These are phyloP conservation scores for Phalloptychus januarius DNA, from an alignment of 2,797 vertebrate species.

Conservation along the genomic window DNA sequence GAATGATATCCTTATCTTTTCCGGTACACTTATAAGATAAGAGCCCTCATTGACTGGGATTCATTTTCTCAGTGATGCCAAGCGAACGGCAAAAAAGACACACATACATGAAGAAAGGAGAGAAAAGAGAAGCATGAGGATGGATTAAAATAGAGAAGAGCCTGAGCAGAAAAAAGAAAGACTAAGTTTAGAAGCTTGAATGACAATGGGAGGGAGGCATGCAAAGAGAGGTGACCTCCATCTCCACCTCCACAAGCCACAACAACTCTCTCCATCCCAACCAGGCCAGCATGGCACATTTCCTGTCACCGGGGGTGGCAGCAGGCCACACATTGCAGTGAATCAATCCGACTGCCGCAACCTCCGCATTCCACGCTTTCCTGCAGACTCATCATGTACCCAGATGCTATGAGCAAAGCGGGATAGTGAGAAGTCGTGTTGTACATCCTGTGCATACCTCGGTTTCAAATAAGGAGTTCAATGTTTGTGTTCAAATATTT, in stretches of 20 bases:
- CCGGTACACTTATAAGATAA: slow-evolving; percentile 55
- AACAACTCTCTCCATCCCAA: slow-evolving; percentile 70
- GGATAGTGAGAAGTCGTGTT: slow-evolving; percentile 50
- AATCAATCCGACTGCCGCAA: slow-evolving; percentile 71
- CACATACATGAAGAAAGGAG: slow-evolving; percentile 20
- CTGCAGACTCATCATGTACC: slow-evolving; percentile 63
- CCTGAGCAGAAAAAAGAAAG: slow-evolving; percentile 43
- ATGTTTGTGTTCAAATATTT: slow-evolving; percentile 9
- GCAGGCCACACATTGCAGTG: slow-evolving; percentile 68
- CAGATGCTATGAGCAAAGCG: slow-evolving; percentile 66
- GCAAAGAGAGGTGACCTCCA: slow-evolving; percentile 66
- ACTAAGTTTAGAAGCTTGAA: slow-evolving; percentile 68
- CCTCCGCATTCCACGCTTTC: slow-evolving; percentile 69
- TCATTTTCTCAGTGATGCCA: slow-evolving; percentile 36
- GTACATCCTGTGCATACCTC: slow-evolving; percentile 37
- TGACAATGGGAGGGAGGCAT: slow-evolving; percentile 48
- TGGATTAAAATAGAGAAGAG: slow-evolving; percentile 57
- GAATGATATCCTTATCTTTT: slow-evolving; percentile 63
- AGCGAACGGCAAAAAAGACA: slow-evolving; percentile 29
- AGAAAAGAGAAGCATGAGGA: slow-evolving; percentile 24
- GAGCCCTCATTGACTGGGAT: slow-evolving; percentile 53
- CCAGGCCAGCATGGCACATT: slow-evolving; percentile 60
- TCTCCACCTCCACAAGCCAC: slow-evolving; percentile 62
- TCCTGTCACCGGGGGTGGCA: slow-evolving; percentile 70
- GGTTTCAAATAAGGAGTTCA: slow-evolving; percentile 36